Evolutionary conservation across 1,140 invertebrate species (phyloP).

Genomic region (Danaus plexippus): DNA sequence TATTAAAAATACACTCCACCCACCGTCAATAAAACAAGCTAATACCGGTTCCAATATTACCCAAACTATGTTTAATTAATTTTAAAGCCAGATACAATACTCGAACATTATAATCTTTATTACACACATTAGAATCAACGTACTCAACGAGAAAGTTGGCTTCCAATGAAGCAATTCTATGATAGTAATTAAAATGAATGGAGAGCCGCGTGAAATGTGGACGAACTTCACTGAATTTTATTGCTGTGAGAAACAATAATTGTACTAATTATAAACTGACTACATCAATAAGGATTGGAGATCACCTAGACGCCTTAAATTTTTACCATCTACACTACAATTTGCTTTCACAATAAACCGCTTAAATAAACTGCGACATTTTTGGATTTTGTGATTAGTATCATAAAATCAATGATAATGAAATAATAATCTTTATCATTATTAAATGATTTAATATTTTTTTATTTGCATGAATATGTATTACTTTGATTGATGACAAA

Average conservation of each 20-base stretch:
- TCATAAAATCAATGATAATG: too few species aligned
- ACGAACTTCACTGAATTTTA: slow-evolving; percentile 43
- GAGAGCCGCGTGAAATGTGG: slow-evolving; percentile 52
- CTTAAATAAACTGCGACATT: too few species aligned
- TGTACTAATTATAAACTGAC: slow-evolving; percentile 43
- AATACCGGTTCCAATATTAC: slow-evolving; percentile 4
- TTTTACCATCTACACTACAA: too few species aligned
- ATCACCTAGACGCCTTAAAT: neutral
- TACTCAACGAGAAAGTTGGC: slow-evolving; percentile 49
- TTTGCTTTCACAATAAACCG: too few species aligned
- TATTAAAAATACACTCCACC: too few species aligned
- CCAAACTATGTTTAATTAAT: slow-evolving; percentile 19
- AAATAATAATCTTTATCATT: too few species aligned
- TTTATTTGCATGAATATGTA: too few species aligned
- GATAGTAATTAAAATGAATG: slow-evolving; percentile 57
- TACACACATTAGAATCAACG: slow-evolving; percentile 41
- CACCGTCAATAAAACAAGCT: too few species aligned
- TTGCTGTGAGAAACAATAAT: slow-evolving; percentile 63
- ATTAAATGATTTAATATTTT: too few species aligned
- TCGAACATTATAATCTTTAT: slow-evolving; percentile 42
- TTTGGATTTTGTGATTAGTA: too few species aligned
- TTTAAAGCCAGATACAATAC: slow-evolving; percentile 25
- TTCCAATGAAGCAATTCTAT: slow-evolving; percentile 59
- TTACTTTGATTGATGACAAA: too few species aligned
- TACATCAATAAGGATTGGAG: slow-evolving; percentile 9